Base-by-base conservation (phyloP, 1,140 invertebrate species). In the Sminthurinus signatus region DNA sequence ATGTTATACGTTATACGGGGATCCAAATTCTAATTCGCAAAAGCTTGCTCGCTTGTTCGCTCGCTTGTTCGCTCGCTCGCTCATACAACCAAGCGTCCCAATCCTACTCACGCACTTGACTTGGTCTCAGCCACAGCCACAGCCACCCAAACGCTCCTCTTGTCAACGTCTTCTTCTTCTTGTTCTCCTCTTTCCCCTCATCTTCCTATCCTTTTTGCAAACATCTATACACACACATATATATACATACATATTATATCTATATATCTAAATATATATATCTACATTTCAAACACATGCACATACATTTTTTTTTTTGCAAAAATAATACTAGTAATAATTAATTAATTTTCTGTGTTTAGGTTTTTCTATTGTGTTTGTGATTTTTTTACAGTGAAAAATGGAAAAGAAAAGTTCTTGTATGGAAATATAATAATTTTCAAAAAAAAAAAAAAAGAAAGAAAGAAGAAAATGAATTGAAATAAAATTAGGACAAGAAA, bases 41-140 rank as follows among this genome's bases (percentile, higher is more conserved):
- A 60, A 5, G n/a, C 55, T 25, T n/a, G n/a, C n/a, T n/a, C n/a
- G n/a, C n/a, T n/a, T n/a, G n/a, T n/a, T n/a, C n/a, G 32, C 15
- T 36, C 32, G 32, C 15, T 8, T n/a, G 32, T 36, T 36, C 32
- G 32, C 15, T 8, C 5, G 15, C 32, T 36, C 5, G 32, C 32
- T 8, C n/a, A n/a, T n/a, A 10, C 46, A 48, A 48, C 8, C 46
- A 29, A 52, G 23, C 23, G 50, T 29, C 46, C 46, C 46, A 48
- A 19, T 48, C 50, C 23, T 52, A 68, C 67, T 64, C 67, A 68
- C 67, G 67, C 67, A 68, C 67, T 68, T 61, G 62, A 60, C 60
- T 68, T 57, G 27, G 52, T 51, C 57, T 32, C 32, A 68, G 21
- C 39, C 62, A 42, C 50, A n/a, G n/a, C n/a, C n/a, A 57, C 39